phyloP scores from a whole-genome alignment of 2,797 vertebrate species.

The Phoeniculus purpureus region DNA sequence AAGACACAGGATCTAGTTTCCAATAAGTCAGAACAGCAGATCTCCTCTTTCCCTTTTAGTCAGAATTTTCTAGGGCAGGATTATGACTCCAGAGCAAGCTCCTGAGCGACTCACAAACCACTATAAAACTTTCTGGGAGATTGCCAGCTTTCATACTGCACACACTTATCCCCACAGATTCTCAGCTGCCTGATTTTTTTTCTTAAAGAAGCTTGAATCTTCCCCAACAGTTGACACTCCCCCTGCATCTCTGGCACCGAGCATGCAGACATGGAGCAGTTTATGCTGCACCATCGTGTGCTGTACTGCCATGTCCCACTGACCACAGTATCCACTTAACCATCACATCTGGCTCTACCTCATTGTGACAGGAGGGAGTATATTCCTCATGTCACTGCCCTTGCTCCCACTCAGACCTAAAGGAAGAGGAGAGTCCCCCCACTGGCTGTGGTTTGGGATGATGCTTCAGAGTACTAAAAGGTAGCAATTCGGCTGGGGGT shows the following conservation, averaged over 20 bases:
- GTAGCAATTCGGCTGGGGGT: not conserved
- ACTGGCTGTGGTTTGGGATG: not conserved
- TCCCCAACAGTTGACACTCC: not conserved
- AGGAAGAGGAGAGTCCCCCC: not conserved
- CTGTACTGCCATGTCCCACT: not conserved
- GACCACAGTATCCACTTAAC: not conserved
- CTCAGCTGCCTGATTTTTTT: not conserved
- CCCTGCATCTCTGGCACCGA: fast-evolving
- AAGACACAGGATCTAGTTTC: not conserved
- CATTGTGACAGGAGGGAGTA: not conserved
- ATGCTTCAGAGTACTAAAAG: not conserved
- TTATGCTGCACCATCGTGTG: fast-evolving
- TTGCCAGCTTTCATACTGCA: not conserved
- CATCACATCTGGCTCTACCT: not conserved
- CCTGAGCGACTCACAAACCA: not conserved
- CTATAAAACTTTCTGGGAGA: not conserved
- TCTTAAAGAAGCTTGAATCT: not conserved
- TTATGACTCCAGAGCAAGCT: not conserved
- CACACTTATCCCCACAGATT: not conserved
- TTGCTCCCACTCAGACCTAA: not conserved
- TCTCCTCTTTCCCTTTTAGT: not conserved
- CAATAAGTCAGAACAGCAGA: not conserved
- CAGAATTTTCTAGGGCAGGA: not conserved
- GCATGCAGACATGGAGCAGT: fast-evolving
- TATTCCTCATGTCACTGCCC: not conserved